These are phyloP conservation scores for Acanthiza pusilla DNA, from an alignment of 2,797 vertebrate species.

Conservation along the genomic window DNA sequence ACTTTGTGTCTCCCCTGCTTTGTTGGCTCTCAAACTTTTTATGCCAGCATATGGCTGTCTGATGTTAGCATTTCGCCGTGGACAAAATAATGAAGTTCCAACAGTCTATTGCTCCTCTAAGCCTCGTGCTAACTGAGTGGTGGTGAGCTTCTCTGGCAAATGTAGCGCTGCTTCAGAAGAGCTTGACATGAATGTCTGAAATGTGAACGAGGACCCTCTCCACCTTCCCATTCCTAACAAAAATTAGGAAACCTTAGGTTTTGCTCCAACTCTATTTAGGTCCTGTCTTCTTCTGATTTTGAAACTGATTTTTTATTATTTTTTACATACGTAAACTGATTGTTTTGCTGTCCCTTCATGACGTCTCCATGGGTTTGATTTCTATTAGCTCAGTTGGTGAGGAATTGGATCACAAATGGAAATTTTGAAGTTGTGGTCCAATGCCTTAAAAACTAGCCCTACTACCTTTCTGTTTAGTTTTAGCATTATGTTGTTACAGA, in stretches of 20 bases:
- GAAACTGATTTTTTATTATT: background rate
- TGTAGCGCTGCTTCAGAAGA: background rate
- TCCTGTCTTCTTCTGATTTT: background rate
- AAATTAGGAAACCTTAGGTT: background rate
- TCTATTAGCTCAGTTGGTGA: background rate
- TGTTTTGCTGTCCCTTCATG: background rate
- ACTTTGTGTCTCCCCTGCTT: background rate
- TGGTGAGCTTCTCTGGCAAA: background rate
- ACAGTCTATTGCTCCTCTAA: constrained; percentile 6
- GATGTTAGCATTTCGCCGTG: background rate
- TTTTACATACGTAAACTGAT: background rate
- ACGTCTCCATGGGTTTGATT: background rate
- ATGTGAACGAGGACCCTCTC: background rate
- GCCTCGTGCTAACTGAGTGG: background rate
- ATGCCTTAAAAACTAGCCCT: background rate
- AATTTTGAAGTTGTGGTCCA: background rate
- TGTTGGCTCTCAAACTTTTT: constrained; percentile 26
- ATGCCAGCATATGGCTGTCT: constrained; percentile 45
- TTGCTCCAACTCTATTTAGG: background rate
- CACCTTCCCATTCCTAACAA: background rate
- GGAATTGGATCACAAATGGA: background rate
- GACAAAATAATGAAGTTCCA: constrained; percentile 13
- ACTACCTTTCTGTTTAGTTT: background rate
- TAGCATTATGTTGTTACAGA: background rate
- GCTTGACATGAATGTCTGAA: background rate